Evolutionary conservation across 2,797 vertebrate species (phyloP), one percentile per base, ranked within the genome.

Genomic region (Zalophus californianus): DNA sequence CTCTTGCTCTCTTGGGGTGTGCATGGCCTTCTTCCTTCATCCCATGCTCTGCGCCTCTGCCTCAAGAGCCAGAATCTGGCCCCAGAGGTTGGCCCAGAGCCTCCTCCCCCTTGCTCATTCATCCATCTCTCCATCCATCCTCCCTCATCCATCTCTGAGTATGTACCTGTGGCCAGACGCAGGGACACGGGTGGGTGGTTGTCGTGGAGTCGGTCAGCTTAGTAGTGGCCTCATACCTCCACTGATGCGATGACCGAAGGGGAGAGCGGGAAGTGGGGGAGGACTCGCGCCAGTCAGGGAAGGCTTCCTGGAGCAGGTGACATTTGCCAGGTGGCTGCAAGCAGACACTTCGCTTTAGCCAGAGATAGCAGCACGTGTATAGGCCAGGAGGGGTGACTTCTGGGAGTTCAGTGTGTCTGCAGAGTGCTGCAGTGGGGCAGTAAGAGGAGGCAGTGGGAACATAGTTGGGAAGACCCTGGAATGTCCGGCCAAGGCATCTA

Each of bases 21-120:
- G 97, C 97, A 95, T 96, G 97, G 35, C 52, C 90, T 86, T 66
- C 27, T 27, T 16, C 68, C 21, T 64, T 41, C 72, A 52, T 56
- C 41, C 68, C 52, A 58, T 1, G 50, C 68, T 66, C 89, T 20
- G 16, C 3, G 95, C 79, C 60, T 90, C 68, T 80, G 68, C 64
- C 91, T 95, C 48, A 1, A 66, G 86, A 86, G 75, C 64, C 86
- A 25, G 70, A 35, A 2, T 35, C 70, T 85, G 88, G 82, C 86
- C 6, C 3, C 23, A 64, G 82, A 90, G 82, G 29, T 2, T 38
- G 54, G n/a, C 78, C 52, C 52, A 27, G 82, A 27, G 48, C 52
- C 66, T 89, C 52, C 66, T 89, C 20, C 82, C 56, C 83, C n/a
- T 78, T 25, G 32, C 25, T 75, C 82, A 23, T 29, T 41, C 50